A percentile compares a stretch with the other conserved stretches of the same genome.
Evolutionary conservation across 2,113 vertebrate species (phyloP).

Genomic region (Hippocampus mohnikei): DNA sequence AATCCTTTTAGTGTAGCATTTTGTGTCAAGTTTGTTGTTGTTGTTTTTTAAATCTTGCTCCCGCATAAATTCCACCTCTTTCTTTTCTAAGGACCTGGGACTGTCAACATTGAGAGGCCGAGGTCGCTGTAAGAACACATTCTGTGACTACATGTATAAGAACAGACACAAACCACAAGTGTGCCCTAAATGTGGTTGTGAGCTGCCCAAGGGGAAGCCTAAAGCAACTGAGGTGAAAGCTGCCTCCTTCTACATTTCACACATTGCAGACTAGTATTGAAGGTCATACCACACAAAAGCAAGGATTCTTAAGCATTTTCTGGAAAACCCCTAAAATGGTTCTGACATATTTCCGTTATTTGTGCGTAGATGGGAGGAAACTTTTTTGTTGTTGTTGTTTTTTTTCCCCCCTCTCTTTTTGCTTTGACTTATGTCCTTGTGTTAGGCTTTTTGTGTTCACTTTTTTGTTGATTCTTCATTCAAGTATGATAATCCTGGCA

Average conservation of each 20-base stretch:
- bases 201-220: conserved; percentile 81
- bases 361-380: not conserved
- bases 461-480: not conserved
- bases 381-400: not conserved
- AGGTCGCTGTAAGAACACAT: conserved; percentile 91
- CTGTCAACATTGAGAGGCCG: conserved; percentile 91
- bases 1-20: not conserved
- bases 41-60: not conserved
- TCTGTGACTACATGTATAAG: conserved; percentile 91
- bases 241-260: not conserved
- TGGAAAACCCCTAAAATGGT: not conserved
- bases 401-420: not conserved
- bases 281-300: not conserved
- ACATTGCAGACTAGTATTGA: not conserved
- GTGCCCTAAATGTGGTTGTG: conserved; percentile 90
- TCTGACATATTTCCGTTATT: not conserved
- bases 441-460: not conserved
- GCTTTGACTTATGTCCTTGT: not conserved
- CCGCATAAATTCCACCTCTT: not conserved
- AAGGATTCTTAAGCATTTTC: not conserved
- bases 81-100: conserved; percentile 82
- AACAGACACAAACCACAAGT: conserved; percentile 91
- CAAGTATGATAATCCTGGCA: not conserved
- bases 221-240: conserved; percentile 67
- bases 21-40: not conserved